Conservation (phyloP, 2,888 invertebrate species). For the Congeria kusceri region DNA sequence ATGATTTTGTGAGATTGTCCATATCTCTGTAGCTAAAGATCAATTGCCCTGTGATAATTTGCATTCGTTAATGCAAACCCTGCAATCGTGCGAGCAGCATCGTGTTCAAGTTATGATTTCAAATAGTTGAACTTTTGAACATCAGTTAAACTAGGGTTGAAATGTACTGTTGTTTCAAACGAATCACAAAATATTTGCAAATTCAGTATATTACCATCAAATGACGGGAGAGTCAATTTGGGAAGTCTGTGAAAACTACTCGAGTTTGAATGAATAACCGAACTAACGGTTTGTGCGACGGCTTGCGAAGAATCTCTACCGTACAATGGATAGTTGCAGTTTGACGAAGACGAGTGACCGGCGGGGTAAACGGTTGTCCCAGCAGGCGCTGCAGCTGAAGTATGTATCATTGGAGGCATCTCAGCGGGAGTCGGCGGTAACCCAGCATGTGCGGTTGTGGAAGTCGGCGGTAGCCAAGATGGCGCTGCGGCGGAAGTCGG, state of each 20-base stretch:
- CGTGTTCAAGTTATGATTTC: constrained; percentile 9
- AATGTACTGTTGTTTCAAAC: constrained; percentile 29
- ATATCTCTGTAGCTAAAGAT: constrained; percentile 13
- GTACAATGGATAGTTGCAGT: too few species aligned
- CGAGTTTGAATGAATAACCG: too few species aligned
- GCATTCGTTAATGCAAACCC: constrained; percentile 35
- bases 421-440: too few species aligned
- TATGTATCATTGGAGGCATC: too few species aligned
- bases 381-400: too few species aligned
- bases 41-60: constrained; percentile 23
- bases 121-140: constrained; percentile 38
- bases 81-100: constrained; percentile 13
- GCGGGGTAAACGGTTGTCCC: too few species aligned
- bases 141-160: constrained; percentile 9
- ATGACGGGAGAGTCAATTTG: neutral
- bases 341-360: too few species aligned
- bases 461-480: too few species aligned
- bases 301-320: too few species aligned
- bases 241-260: constrained; percentile 3
- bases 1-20: constrained; percentile 26
- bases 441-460: too few species aligned
- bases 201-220: constrained; percentile 14
- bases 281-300: too few species aligned
- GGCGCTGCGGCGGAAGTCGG: too few species aligned
- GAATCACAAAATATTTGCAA: constrained; percentile 45